phyloP scores from a whole-genome alignment of 1,140 invertebrate species.

The Latrodectus geometricus region DNA sequence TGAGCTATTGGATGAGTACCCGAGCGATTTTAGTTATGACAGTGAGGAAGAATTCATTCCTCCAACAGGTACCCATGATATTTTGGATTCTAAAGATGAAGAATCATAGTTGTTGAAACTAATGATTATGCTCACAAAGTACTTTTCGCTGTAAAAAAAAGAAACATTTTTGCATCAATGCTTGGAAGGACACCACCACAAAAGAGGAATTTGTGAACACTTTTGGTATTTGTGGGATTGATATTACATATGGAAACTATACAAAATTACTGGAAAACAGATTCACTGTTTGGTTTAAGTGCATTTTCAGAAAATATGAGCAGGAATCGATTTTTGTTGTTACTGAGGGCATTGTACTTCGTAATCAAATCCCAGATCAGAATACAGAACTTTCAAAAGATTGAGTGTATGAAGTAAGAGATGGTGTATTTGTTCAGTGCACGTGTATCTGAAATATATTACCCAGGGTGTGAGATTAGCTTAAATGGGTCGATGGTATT shows the following conservation, averaged over 20 bases:
- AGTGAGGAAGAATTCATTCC: too few relatives aligned
- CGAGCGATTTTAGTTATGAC: too few relatives aligned
- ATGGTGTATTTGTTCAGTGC: too few relatives aligned
- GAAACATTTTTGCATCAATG: slow-evolving; percentile 6
- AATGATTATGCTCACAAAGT: too few relatives aligned
- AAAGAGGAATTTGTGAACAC: too few relatives aligned
- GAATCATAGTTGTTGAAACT: slow-evolving; percentile 8
- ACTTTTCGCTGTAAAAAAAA: neutral
- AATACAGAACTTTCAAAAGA: slow-evolving; percentile 18
- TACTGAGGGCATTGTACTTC: slow-evolving; percentile 31
- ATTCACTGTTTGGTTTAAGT: too few relatives aligned
- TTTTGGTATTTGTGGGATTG: slow-evolving; percentile 25
- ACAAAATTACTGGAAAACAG: slow-evolving; percentile 23
- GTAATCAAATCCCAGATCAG: slow-evolving; percentile 8
- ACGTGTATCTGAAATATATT: slow-evolving; percentile 10
- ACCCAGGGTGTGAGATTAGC: slow-evolving; percentile 66
- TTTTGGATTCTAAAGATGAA: slow-evolving; percentile 8
- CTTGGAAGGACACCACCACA: slow-evolving; percentile 32
- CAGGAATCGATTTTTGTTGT: slow-evolving; percentile 13
- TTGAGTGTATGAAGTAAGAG: neutral
- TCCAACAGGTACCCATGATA: neutral
- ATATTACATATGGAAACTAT: slow-evolving; percentile 35
- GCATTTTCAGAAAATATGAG: too few relatives aligned
- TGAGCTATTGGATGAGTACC: slow-evolving; percentile 15
- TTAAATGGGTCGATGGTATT: too few relatives aligned